Evolutionary conservation across 2,888 invertebrate genomes (phyloP).

Genomic region (Dynastes hyllus): DNA sequence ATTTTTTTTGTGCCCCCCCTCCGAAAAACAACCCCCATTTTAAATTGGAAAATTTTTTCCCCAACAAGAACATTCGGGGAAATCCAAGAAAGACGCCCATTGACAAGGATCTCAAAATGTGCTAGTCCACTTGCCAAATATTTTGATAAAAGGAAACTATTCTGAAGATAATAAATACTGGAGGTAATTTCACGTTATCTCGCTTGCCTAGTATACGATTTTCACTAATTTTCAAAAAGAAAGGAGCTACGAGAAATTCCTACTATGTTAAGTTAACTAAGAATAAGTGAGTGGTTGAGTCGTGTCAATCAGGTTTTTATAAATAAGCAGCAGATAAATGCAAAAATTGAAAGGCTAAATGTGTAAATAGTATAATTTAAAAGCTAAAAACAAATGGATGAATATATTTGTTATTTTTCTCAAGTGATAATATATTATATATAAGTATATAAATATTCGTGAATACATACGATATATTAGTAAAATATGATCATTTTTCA

Average conservation of each 20-base stretch:
- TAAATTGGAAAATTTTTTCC: too few species aligned
- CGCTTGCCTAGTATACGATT: constrained; percentile 57
- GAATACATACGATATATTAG: constrained; percentile 24
- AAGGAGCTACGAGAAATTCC: background rate
- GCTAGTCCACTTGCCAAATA: constrained; percentile 62
- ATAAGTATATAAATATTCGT: constrained; percentile 24
- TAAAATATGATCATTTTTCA: constrained; percentile 49
- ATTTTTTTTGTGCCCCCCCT: too few species aligned
- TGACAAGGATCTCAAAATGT: constrained; percentile 58
- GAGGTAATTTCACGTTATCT: constrained; percentile 1
- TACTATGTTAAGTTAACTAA: constrained; percentile 8
- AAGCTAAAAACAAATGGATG: constrained; percentile 41
- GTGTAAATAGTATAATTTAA: constrained; percentile 38
- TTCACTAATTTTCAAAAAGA: constrained; percentile 32
- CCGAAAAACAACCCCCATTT: too few species aligned
- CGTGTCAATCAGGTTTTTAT: constrained; percentile 4
- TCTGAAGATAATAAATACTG: constrained; percentile 14
- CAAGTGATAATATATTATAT: constrained; percentile 48
- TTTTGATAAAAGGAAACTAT: constrained; percentile 38
- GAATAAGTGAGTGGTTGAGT: background rate
- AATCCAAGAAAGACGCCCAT: constrained; percentile 9
- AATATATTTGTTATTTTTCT: constrained; percentile 55
- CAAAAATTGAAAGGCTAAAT: background rate
- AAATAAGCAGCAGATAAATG: constrained; percentile 2
- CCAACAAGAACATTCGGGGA: too few species aligned